Evolutionary conservation across 2,113 vertebrate genomes (phyloP).

Genomic region (Tupaia tana): DNA sequence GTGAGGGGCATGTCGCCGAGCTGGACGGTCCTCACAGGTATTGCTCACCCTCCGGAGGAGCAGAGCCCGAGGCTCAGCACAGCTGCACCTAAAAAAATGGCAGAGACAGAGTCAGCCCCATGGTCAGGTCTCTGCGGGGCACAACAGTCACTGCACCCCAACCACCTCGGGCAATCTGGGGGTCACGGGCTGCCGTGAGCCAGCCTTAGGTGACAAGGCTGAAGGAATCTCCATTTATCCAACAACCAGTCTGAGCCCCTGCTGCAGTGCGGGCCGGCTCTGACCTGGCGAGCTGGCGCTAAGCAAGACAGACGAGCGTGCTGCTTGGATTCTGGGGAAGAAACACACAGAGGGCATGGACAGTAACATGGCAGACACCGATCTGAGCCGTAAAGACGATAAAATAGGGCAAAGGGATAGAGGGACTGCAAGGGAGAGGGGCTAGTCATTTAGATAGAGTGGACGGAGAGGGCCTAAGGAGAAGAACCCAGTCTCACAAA

Average conservation of each 20-base stretch:
- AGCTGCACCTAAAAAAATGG: background rate
- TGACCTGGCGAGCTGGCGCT: background rate
- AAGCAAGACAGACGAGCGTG: background rate
- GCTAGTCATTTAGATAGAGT: no score
- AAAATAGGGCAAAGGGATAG: background rate
- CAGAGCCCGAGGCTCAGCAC: background rate
- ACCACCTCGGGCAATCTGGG: background rate
- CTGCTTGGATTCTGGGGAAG: background rate
- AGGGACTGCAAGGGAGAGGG: background rate
- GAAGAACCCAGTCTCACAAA: background rate
- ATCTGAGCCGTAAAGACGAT: background rate
- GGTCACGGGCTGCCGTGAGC: background rate
- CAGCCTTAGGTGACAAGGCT: background rate
- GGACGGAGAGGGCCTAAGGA: no score
- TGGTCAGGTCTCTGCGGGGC: background rate
- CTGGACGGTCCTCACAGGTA: no score
- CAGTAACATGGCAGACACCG: background rate
- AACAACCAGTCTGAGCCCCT: background rate
- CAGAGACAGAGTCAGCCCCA: background rate
- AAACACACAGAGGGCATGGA: background rate
- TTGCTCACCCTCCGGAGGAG: background rate
- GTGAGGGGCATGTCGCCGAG: no score
- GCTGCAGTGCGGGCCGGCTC: background rate
- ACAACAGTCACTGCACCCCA: background rate
- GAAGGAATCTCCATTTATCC: background rate